Conservation (phyloP, 1,140 invertebrate species). For the Psilanteris sp. region DNA sequence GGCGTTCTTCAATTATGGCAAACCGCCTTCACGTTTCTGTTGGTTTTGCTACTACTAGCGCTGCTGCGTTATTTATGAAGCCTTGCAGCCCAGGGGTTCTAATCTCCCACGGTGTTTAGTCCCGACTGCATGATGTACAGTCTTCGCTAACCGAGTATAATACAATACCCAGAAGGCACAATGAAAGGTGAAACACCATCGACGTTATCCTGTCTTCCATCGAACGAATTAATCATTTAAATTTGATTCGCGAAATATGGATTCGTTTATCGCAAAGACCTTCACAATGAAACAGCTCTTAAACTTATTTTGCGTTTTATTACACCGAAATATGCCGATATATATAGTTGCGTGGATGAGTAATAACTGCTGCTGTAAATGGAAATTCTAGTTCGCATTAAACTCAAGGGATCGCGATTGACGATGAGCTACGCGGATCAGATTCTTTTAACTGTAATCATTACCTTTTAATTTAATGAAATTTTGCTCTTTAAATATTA, state of each 20-base stretch:
- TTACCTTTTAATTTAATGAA: too few relatives aligned
- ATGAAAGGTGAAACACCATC: slow-evolving; percentile 40
- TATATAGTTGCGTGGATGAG: slow-evolving; percentile 10
- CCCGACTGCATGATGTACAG: slow-evolving; percentile 49
- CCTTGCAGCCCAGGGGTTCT: slow-evolving; percentile 58
- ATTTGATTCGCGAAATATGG: slow-evolving; percentile 27
- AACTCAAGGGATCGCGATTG: slow-evolving; percentile 9
- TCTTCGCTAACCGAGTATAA: slow-evolving; percentile 40
- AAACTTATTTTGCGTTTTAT: slow-evolving; percentile 5
- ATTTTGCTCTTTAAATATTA: too few relatives aligned
- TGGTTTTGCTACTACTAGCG: slow-evolving; percentile 30
- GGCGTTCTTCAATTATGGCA: slow-evolving; percentile 53
- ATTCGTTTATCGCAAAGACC: neutral
- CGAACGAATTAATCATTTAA: slow-evolving; percentile 34
- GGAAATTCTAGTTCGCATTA: slow-evolving; percentile 21
- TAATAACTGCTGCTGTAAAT: slow-evolving; percentile 22
- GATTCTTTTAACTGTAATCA: too few relatives aligned
- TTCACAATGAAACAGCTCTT: slow-evolving; percentile 1
- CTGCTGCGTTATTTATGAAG: slow-evolving; percentile 62
- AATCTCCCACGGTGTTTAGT: slow-evolving; percentile 63
- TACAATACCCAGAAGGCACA: slow-evolving; percentile 52
- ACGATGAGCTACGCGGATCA: neutral
- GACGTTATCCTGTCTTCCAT: slow-evolving; percentile 10
- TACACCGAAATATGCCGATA: neutral
- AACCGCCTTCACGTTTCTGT: slow-evolving; percentile 46